Conservation (phyloP, 1,140 invertebrate genomes). For the Drosophila bipectinata region DNA sequence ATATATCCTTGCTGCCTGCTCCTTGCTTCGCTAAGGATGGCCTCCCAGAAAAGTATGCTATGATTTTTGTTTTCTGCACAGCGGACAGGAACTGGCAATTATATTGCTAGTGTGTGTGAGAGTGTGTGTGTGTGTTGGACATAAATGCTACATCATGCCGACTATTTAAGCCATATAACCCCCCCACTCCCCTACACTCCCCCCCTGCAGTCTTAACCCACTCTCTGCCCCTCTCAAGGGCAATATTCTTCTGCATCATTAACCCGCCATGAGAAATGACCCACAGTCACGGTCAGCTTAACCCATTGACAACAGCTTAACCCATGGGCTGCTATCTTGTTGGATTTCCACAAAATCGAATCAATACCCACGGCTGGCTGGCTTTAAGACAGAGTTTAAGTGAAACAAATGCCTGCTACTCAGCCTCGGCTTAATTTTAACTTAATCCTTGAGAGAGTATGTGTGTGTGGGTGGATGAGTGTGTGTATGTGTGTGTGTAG, state of each 20-base stretch:
- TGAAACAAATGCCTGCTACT: slow-evolving; percentile 32
- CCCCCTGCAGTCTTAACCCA: slow-evolving; percentile 18
- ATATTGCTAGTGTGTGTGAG: slow-evolving; percentile 1
- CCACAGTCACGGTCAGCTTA: slow-evolving; percentile 32
- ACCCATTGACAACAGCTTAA: slow-evolving; percentile 11
- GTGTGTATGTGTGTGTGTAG: neutral
- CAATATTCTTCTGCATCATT: slow-evolving; percentile 74
- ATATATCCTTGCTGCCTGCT: neutral
- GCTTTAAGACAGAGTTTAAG: slow-evolving; percentile 32
- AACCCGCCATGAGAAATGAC: slow-evolving; percentile 43
- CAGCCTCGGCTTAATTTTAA: slow-evolving; percentile 18
- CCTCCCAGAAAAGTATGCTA: slow-evolving; percentile 9
- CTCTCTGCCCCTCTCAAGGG: slow-evolving; percentile 49
- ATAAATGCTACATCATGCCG: slow-evolving; percentile 61
- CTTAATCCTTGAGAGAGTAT: neutral
- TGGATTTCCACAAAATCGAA: slow-evolving; percentile 20
- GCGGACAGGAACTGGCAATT: slow-evolving; percentile 36
- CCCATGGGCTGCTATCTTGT: neutral
- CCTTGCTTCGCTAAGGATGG: too few relatives aligned
- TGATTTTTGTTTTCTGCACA: slow-evolving; percentile 25
- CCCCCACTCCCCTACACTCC: too few relatives aligned
- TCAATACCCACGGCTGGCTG: slow-evolving; percentile 2
- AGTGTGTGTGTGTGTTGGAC: neutral
- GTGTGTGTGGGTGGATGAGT: slow-evolving; percentile 1
- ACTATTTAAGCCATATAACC: slow-evolving; percentile 35